Evolutionary conservation across 2,888 invertebrate genomes (phyloP).

Genomic region (Mystacides longicornis): DNA sequence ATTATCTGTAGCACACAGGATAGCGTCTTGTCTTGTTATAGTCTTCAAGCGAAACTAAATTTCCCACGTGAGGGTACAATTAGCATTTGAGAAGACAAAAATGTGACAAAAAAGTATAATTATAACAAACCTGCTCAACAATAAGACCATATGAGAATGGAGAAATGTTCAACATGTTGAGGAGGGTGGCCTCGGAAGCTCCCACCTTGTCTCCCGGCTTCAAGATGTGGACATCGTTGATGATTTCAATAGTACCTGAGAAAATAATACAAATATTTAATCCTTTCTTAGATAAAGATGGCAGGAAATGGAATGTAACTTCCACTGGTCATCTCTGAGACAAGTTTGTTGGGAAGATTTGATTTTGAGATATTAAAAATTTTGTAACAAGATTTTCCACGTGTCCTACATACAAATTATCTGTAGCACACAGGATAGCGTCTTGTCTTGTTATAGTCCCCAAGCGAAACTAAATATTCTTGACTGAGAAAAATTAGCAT

Average conservation of each 20-base stretch:
- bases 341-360: too few species aligned
- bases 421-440: constrained; percentile 17
- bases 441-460: constrained; percentile 17
- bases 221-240: constrained; percentile 87
- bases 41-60: constrained; percentile 20
- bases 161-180: constrained; percentile 99
- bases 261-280: too few species aligned
- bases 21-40: constrained; percentile 18
- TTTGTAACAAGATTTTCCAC: constrained; percentile 10
- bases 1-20: constrained; percentile 10
- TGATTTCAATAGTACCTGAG: constrained; percentile 94
- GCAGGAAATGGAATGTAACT: too few species aligned
- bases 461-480: constrained; percentile 15
- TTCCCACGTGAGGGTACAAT: constrained; percentile 6
- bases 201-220: constrained; percentile 97
- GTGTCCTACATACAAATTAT: background rate
- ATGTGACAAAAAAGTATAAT: background rate
- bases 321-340: too few species aligned
- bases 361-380: background rate
- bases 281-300: too few species aligned
- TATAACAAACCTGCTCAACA: constrained; percentile 63
- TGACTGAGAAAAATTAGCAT: constrained; percentile 11
- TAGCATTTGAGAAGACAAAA: constrained; percentile 6
- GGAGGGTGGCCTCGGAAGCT: constrained; percentile 94
- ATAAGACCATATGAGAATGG: constrained; percentile 98